phyloP scores from a whole-genome alignment of 1,140 invertebrate genomes.

The Drosophila ananassae region DNA sequence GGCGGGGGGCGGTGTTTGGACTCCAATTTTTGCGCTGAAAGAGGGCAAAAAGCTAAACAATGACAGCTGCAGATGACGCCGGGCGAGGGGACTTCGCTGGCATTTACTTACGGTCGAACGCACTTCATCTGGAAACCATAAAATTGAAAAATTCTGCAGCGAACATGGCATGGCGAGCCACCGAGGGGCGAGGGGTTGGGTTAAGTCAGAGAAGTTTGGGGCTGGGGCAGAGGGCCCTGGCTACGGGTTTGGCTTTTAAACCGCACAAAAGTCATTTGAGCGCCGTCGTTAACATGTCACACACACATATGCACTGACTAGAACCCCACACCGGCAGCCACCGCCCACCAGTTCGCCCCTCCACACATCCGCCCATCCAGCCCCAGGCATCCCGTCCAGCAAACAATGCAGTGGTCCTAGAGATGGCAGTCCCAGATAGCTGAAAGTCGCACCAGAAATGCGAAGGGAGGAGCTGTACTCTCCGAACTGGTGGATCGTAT shows the following conservation, averaged over 20 bases:
- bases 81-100: conserved; percentile 32
- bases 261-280: conserved; percentile 80
- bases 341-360: not conserved
- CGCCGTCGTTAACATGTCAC: conserved; percentile 78
- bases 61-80: conserved; percentile 76
- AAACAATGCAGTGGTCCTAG: conserved; percentile 31
- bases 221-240: not conserved
- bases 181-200: not conserved
- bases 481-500: too few species aligned
- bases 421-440: not conserved
- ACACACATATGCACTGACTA: conserved; percentile 48
- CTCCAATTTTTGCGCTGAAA: conserved; percentile 29
- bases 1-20: conserved; percentile 1
- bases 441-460: too few species aligned
- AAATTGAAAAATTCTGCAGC: conserved; percentile 76
- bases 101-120: conserved; percentile 79
- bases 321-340: not conserved
- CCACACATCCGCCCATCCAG: not conserved
- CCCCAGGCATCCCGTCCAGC: conserved; percentile 6
- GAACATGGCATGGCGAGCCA: conserved; percentile 46
- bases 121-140: conserved; percentile 81
- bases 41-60: conserved; percentile 75
- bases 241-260: conserved; percentile 66
- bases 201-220: conserved; percentile 1
- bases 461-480: too few species aligned